phyloP scores from a whole-genome alignment of 2,888 invertebrate species.

The Himalopsyche anomala region DNA sequence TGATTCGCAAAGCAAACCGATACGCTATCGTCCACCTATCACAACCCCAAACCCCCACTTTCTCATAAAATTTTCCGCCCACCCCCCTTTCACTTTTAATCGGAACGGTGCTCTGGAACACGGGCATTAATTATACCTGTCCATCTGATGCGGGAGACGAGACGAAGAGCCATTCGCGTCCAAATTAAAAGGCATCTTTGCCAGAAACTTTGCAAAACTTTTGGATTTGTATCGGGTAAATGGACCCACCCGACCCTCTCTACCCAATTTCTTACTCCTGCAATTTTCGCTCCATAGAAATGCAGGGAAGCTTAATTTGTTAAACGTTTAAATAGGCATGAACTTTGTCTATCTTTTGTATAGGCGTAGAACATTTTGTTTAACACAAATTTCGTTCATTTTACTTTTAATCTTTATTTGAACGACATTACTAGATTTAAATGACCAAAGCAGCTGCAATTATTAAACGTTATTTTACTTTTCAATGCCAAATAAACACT shows the following conservation, averaged over 20 bases:
- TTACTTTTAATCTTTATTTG: too few species aligned
- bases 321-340: not conserved
- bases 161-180: slow-evolving; percentile 44
- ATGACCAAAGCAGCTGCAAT: too few species aligned
- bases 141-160: slow-evolving; percentile 60
- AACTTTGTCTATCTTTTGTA: too few species aligned
- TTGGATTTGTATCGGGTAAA: slow-evolving; percentile 64
- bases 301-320: slow-evolving; percentile 9
- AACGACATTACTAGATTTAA: too few species aligned
- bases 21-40: slow-evolving; percentile 44
- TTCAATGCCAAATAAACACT: too few species aligned
- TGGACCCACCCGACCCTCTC: slow-evolving; percentile 50
- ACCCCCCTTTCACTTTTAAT: not conserved
- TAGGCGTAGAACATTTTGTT: too few species aligned
- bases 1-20: slow-evolving; percentile 31
- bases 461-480: too few species aligned
- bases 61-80: slow-evolving; percentile 53
- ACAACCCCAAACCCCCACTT: slow-evolving; percentile 39
- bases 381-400: too few species aligned
- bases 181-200: slow-evolving; percentile 64
- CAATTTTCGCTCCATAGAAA: slow-evolving; percentile 13
- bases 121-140: slow-evolving; percentile 63
- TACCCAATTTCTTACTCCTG: slow-evolving; percentile 3
- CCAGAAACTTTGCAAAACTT: slow-evolving; percentile 63
- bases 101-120: slow-evolving; percentile 17